phyloP scores from a whole-genome alignment of 2,113 vertebrate genomes.

The Misgurnus mizolepis region DNA sequence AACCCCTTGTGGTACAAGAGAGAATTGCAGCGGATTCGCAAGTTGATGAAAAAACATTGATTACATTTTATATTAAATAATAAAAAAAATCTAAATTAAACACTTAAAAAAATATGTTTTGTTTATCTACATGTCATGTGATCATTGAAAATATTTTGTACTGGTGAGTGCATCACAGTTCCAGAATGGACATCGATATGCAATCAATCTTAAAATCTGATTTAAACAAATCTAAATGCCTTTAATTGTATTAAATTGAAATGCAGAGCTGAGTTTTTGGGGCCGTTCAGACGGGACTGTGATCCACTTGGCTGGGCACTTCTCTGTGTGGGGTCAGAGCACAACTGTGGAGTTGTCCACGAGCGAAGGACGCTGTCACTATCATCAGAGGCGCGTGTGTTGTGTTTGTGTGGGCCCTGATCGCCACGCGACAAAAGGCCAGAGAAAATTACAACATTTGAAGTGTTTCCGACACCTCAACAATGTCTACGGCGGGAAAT shows the following conservation, averaged over 20 bases:
- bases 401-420: constrained; percentile 39
- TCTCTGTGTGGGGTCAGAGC: constrained; percentile 44
- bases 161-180: background rate
- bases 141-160: too few relatives aligned
- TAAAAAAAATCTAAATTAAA: too few relatives aligned
- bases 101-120: too few relatives aligned
- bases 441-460: constrained; percentile 89
- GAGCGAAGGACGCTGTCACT: constrained; percentile 47
- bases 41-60: too few relatives aligned
- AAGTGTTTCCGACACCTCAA: constrained; percentile 80
- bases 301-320: constrained; percentile 47
- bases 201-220: background rate
- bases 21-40: too few relatives aligned
- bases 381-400: constrained; percentile 40
- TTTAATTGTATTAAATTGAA: constrained; percentile 24
- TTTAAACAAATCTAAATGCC: constrained; percentile 3
- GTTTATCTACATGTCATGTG: too few relatives aligned
- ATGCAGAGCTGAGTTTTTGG: constrained; percentile 17
- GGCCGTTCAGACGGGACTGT: constrained; percentile 28
- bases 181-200: background rate
- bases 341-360: constrained; percentile 42
- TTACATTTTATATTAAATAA: too few relatives aligned
- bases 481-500: constrained; percentile 81
- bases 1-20: too few relatives aligned
- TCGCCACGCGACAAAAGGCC: constrained; percentile 85